These are phyloP conservation scores for Smithornis capensis DNA, from an alignment of 2,113 vertebrate genomes.

Conservation along the genomic window DNA sequence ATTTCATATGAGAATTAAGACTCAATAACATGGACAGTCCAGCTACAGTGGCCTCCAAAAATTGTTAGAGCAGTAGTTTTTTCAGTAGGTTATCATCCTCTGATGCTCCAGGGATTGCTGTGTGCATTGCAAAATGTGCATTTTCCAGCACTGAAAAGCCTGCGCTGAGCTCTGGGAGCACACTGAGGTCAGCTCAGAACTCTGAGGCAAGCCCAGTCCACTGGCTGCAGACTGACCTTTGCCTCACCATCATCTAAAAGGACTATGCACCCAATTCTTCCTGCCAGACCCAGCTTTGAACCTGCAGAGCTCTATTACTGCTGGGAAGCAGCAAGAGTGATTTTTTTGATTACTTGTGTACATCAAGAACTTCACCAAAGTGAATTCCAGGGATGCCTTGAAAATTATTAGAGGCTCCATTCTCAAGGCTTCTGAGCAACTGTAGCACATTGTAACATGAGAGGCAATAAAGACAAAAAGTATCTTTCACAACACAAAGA, in stretches of 20 bases:
- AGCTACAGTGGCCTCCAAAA: not conserved
- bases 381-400: not conserved
- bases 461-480: not conserved
- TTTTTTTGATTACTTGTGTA: not conserved
- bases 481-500: not conserved
- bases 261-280: accelerated
- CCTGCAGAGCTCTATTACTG: not conserved
- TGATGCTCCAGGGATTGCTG: not conserved
- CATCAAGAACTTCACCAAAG: not conserved
- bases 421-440: not conserved
- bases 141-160: not conserved
- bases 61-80: not conserved
- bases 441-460: not conserved
- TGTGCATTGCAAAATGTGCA: not conserved
- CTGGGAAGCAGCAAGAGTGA: not conserved
- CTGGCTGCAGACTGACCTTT: not conserved
- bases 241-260: not conserved
- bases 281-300: not conserved
- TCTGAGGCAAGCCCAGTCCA: not conserved
- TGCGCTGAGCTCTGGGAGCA: not conserved
- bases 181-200: not conserved
- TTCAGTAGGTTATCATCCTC: not conserved
- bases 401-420: not conserved
- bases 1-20: not conserved
- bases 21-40: not conserved